Conservation (phyloP, 2,888 invertebrate genomes). For the Rhyacophila evoluta region DNA sequence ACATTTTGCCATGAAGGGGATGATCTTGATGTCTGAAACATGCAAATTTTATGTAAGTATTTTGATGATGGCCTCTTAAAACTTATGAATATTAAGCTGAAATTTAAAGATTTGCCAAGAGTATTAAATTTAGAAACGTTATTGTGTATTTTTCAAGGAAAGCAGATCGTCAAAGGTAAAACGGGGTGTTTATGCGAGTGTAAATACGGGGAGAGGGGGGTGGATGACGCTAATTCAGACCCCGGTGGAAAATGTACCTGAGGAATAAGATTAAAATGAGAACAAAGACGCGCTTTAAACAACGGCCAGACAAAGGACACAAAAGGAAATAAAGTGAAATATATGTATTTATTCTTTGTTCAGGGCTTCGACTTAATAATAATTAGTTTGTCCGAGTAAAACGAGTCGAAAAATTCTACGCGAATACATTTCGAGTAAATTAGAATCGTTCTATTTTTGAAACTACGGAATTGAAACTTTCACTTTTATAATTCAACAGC, state of each 20-base stretch:
- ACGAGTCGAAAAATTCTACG: background rate
- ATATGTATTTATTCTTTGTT: conserved; percentile 48
- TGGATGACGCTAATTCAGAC: background rate
- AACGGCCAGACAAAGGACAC: conserved; percentile 48
- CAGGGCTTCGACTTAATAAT: background rate
- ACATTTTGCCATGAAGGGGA: no score
- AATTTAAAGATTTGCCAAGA: background rate
- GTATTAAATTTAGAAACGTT: background rate
- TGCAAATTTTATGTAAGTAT: no score
- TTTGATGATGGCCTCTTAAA: no score
- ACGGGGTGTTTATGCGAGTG: conserved; percentile 31
- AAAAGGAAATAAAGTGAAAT: conserved; percentile 50
- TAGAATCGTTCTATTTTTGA: no score
- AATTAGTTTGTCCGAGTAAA: background rate
- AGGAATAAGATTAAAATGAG: conserved; percentile 50
- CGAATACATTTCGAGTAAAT: no score
- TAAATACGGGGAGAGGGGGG: conserved; percentile 11
- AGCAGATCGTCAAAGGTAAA: conserved; percentile 30
- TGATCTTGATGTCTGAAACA: no score
- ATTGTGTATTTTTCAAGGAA: background rate
- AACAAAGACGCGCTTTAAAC: conserved; percentile 50
- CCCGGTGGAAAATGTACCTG: conserved; percentile 44
- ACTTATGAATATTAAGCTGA: no score
- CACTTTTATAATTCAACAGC: no score
- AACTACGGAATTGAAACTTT: no score